phyloP scores from a whole-genome alignment of 1,140 invertebrate genomes.

The Drosophila punjabiensis region DNA sequence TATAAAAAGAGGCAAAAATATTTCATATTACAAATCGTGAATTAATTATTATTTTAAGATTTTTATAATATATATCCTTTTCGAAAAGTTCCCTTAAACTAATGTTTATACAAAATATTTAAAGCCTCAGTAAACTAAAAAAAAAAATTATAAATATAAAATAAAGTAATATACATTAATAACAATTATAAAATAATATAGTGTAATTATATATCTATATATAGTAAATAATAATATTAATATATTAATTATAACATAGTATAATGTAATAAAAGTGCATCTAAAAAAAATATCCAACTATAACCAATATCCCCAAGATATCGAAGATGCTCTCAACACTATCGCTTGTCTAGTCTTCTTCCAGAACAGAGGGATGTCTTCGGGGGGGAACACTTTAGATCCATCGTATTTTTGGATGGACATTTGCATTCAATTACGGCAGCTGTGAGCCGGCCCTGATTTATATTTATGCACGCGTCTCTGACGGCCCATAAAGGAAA shows the following conservation, averaged over 20 bases:
- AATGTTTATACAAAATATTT: neutral
- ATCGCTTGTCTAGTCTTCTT: neutral
- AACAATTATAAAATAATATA: no score
- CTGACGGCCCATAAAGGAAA: constrained; percentile 70
- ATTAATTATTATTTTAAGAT: no score
- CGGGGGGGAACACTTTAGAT: constrained; percentile 33
- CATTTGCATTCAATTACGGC: constrained; percentile 83
- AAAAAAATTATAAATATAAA: neutral
- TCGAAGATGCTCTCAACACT: neutral
- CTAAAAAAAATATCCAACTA: neutral
- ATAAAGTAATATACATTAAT: neutral
- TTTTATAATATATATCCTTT: no score
- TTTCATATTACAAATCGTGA: no score
- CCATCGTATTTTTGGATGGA: constrained; percentile 77
- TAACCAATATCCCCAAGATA: neutral
- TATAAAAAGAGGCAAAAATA: no score
- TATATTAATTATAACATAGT: no score
- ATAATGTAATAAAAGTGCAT: neutral
- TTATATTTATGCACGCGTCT: constrained; percentile 79
- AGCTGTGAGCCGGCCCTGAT: constrained; percentile 75
- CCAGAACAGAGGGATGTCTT: neutral
- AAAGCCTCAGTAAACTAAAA: neutral
- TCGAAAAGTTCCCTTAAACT: no score
- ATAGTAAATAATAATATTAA: neutral
- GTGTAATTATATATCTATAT: no score